phyloP scores from a whole-genome alignment of 1,140 invertebrate genomes.

The Mylabris phalerata region DNA sequence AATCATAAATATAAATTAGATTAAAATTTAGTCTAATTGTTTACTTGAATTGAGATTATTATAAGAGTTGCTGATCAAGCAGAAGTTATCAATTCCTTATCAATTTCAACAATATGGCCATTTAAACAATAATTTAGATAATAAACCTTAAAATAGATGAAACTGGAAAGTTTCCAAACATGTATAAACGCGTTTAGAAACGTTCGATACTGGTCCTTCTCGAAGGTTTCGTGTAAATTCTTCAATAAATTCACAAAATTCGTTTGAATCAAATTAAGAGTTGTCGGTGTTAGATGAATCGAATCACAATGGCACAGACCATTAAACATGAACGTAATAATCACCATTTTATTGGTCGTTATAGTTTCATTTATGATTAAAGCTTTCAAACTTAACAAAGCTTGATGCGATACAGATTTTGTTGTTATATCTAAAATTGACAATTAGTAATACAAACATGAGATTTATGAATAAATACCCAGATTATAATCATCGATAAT shows the following conservation, averaged over 20 bases:
- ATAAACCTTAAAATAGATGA: slow-evolving; percentile 6
- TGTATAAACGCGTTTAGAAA: slow-evolving; percentile 10
- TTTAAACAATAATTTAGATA: not conserved
- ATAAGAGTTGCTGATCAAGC: too few relatives aligned
- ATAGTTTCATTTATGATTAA: not conserved
- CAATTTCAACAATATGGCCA: too few relatives aligned
- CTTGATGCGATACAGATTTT: not conserved
- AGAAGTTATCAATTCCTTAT: too few relatives aligned
- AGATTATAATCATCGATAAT: not conserved
- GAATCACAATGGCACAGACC: not conserved
- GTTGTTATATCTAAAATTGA: not conserved
- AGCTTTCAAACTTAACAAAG: slow-evolving; percentile 2
- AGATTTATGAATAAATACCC: too few relatives aligned
- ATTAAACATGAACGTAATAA: slow-evolving; percentile 3
- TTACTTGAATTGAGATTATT: too few relatives aligned
- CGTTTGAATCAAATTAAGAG: not conserved
- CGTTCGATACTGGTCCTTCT: slow-evolving; percentile 6
- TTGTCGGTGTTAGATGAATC: not conserved
- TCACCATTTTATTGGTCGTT: not conserved
- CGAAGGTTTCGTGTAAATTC: not conserved
- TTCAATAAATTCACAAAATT: slow-evolving; percentile 8
- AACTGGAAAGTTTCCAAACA: slow-evolving; percentile 5
- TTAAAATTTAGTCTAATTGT: too few relatives aligned
- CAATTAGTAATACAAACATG: too few relatives aligned
- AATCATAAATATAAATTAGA: too few relatives aligned